phyloP scores from a whole-genome alignment of 2,888 invertebrate genomes.

The Icerya purchasi region DNA sequence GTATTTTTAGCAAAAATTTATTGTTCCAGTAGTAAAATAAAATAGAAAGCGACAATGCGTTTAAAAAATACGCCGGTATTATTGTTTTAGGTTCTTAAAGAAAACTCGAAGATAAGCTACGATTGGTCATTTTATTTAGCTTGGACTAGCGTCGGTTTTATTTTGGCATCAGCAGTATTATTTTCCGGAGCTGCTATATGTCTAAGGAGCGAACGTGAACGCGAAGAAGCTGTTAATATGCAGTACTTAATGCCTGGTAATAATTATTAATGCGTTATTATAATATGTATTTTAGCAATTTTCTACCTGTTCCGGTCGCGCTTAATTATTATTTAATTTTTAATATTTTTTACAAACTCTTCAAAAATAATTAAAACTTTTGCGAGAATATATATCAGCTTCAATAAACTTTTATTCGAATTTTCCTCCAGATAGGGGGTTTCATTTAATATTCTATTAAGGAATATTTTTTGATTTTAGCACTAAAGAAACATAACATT shows the following conservation, averaged over 20 bases:
- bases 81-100: slow-evolving; percentile 60
- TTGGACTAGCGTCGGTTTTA: slow-evolving; percentile 87
- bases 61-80: too few relatives aligned
- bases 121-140: slow-evolving; percentile 95
- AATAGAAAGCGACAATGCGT: too few relatives aligned
- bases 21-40: too few relatives aligned
- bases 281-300: slow-evolving; percentile 8
- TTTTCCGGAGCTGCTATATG: slow-evolving; percentile 87
- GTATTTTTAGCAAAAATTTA: too few relatives aligned
- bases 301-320: not conserved
- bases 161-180: slow-evolving; percentile 73
- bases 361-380: not conserved
- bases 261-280: too few relatives aligned
- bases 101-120: slow-evolving; percentile 45
- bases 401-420: too few relatives aligned
- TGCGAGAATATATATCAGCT: too few relatives aligned
- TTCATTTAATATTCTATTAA: too few relatives aligned
- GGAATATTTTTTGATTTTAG: too few relatives aligned
- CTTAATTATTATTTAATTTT: slow-evolving; percentile 5
- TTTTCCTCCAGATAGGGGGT: too few relatives aligned
- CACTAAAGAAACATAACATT: too few relatives aligned
- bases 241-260: slow-evolving; percentile 93
- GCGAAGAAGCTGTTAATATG: slow-evolving; percentile 89
- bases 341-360: not conserved
- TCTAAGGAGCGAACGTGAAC: slow-evolving; percentile 76